phyloP scores from a whole-genome alignment of 2,113 vertebrate species.

The Pangasianodon hypophthalmus region DNA sequence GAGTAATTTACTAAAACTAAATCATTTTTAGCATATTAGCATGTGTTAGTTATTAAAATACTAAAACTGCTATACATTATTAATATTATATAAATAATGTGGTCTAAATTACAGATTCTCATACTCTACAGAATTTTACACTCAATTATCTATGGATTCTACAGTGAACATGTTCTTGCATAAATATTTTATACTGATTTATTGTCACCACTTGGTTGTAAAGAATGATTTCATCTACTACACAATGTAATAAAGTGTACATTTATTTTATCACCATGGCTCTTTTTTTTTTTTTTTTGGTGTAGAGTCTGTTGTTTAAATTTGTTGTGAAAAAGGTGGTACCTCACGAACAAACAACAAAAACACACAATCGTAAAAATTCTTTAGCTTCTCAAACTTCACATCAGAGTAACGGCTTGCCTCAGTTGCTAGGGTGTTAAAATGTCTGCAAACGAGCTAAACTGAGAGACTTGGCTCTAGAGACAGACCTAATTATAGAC shows the following conservation, averaged over 20 bases:
- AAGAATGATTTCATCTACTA: background rate
- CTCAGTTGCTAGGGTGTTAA: background rate
- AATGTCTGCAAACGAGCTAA: background rate
- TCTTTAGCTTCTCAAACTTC: background rate
- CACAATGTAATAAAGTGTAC: conserved; percentile 25
- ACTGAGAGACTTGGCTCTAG: background rate
- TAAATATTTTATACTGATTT: background rate
- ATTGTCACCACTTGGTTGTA: background rate
- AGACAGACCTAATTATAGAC: background rate
- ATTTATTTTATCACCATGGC: background rate
- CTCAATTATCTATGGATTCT: background rate
- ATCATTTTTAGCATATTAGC: background rate
- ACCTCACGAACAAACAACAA: background rate
- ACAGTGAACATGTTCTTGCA: background rate
- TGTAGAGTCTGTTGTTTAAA: background rate
- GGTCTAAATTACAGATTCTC: background rate
- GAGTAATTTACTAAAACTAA: background rate
- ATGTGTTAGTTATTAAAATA: background rate
- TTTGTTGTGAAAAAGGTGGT: background rate
- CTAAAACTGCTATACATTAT: background rate
- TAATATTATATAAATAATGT: background rate
- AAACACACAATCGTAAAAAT: conserved; percentile 6
- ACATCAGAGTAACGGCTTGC: background rate
- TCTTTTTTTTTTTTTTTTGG: background rate
- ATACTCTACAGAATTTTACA: background rate